phyloP scores from a whole-genome alignment of 2,113 vertebrate species.

The Heterocephalus glaber region DNA sequence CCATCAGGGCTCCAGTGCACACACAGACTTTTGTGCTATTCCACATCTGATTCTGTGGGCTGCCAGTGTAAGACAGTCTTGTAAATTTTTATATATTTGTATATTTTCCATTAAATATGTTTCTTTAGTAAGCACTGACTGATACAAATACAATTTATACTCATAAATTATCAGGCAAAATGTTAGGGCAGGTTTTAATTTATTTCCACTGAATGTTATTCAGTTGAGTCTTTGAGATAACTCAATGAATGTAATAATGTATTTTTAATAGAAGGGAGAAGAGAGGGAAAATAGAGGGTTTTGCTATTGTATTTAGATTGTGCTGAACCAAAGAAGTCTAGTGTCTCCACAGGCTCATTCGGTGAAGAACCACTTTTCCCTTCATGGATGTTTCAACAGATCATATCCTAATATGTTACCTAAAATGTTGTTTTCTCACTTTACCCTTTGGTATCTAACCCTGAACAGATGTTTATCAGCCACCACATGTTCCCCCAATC shows the following conservation, averaged over 20 bases:
- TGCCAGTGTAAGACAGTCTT: not conserved
- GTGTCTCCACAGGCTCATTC: not conserved
- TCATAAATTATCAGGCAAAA: not conserved
- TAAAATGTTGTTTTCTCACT: conserved; percentile 28
- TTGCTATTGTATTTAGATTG: conserved; percentile 3
- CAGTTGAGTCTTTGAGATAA: not conserved
- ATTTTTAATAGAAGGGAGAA: not conserved
- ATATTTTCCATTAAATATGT: not conserved
- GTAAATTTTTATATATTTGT: not conserved
- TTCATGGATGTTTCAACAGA: not conserved
- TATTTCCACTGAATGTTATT: not conserved
- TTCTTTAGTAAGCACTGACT: not conserved
- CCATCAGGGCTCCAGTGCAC: not conserved
- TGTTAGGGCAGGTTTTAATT: not conserved
- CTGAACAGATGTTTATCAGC: not conserved
- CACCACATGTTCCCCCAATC: not conserved
- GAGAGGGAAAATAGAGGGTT: not conserved
- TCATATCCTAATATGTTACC: not conserved
- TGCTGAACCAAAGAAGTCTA: not conserved
- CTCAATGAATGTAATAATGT: not conserved
- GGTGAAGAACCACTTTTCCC: not conserved
- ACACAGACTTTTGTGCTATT: not conserved
- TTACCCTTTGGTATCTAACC: not conserved
- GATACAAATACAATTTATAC: not conserved
- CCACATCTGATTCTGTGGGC: not conserved